These are phyloP conservation scores for Tarsius wallacei DNA, from an alignment of 2,797 vertebrate genomes.

Conservation along the genomic window DNA sequence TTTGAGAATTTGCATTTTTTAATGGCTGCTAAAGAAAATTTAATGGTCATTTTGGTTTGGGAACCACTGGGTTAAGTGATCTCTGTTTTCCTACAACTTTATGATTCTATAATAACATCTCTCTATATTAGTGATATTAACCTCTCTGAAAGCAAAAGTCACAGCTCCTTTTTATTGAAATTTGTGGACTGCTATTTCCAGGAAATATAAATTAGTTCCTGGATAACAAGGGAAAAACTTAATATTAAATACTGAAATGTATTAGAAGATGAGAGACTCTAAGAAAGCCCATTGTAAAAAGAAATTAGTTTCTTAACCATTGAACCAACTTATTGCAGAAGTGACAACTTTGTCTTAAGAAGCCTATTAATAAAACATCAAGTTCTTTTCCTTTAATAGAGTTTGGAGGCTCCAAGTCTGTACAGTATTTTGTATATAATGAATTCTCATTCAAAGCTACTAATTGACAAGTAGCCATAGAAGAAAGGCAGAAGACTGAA, in stretches of 20 bases:
- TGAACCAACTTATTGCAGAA: constrained; percentile 64
- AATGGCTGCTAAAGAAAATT: constrained; percentile 20
- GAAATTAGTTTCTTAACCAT: constrained; percentile 16
- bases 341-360: constrained; percentile 53
- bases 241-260: constrained; percentile 1
- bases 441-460: constrained; percentile 58
- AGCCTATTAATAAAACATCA: neutral
- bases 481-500: constrained; percentile 53
- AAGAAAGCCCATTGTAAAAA: neutral
- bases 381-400: neutral
- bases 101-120: neutral
- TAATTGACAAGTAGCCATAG: constrained; percentile 48
- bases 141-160: constrained; percentile 32
- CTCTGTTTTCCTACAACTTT: neutral
- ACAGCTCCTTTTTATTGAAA: neutral
- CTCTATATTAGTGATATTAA: neutral
- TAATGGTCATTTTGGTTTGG: constrained; percentile 41
- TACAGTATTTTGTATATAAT: neutral
- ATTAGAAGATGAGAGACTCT: neutral
- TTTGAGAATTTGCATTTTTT: constrained; percentile 14
- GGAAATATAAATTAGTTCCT: constrained; percentile 34
- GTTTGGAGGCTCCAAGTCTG: constrained; percentile 13
- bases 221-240: constrained; percentile 26
- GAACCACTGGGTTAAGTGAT: neutral
- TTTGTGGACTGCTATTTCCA: neutral